Conservation (phyloP, 2,888 invertebrate genomes). For the Rhamphomyia laevipes region DNA sequence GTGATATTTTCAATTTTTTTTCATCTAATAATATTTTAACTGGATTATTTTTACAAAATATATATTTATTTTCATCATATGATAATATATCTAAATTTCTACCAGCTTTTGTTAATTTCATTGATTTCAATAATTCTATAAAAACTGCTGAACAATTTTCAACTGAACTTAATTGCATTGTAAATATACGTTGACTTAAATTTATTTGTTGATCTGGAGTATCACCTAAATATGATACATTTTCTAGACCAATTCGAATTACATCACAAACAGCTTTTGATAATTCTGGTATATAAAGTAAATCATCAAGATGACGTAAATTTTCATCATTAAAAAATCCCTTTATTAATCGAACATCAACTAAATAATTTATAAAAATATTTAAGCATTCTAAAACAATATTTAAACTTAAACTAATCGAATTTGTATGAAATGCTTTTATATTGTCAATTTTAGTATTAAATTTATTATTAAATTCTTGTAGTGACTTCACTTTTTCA, state of each 20-base stretch:
- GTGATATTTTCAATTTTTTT: conserved; percentile 20
- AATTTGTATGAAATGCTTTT: background rate
- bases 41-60: background rate
- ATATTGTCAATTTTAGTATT: background rate
- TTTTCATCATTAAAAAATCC: conserved; percentile 33
- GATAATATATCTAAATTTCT: background rate
- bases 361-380: conserved; percentile 32
- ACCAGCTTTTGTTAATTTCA: background rate
- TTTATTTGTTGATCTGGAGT: conserved; percentile 25
- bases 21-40: background rate
- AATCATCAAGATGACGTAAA: conserved; percentile 30
- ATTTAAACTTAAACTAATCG: conserved; percentile 3
- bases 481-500: conserved; percentile 18
- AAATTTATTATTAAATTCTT: background rate
- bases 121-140: background rate
- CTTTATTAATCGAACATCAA: conserved; percentile 31
- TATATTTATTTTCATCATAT: background rate
- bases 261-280: conserved; percentile 32
- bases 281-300: conserved; percentile 27
- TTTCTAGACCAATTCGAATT: conserved; percentile 34
- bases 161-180: conserved; percentile 24
- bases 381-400: conserved; percentile 30
- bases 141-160: background rate
- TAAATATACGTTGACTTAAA: conserved; percentile 26
- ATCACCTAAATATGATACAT: conserved; percentile 30